Conservation (phyloP, 2,888 invertebrate genomes). For the Ennomos erosarius region DNA sequence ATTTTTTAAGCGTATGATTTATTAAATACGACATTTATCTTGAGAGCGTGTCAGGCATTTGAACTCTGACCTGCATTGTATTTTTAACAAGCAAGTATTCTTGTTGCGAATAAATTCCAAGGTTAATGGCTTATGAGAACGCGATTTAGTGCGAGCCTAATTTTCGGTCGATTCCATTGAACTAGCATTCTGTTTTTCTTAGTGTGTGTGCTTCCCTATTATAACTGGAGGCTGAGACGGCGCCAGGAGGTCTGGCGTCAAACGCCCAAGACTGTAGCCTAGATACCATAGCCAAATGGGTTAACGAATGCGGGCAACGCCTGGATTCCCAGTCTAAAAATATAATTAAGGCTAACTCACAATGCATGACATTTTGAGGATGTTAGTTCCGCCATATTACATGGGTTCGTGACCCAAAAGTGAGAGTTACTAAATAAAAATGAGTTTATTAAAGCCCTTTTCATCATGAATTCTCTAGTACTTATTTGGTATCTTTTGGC, state of each 20-base stretch:
- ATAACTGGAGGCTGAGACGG: conserved; percentile 51
- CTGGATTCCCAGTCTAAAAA: not conserved
- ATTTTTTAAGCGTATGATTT: not conserved
- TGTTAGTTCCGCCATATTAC: too few species aligned
- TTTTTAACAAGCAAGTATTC: not conserved
- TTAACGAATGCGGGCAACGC: conserved; percentile 44
- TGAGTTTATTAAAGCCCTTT: too few species aligned
- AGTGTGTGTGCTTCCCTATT: conserved; percentile 47
- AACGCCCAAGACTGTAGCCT: conserved; percentile 49
- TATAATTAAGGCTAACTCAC: not conserved
- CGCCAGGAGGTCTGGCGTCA: conserved; percentile 79
- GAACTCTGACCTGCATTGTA: not conserved
- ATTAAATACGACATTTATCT: too few species aligned
- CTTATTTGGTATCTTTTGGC: too few species aligned
- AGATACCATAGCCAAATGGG: conserved; percentile 58
- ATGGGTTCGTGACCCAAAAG: too few species aligned
- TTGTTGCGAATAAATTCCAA: not conserved
- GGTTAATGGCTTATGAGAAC: not conserved
- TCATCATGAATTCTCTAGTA: too few species aligned
- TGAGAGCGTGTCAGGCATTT: too few species aligned
- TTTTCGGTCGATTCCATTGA: not conserved
- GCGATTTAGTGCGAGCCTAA: too few species aligned
- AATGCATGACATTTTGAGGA: not conserved
- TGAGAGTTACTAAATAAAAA: too few species aligned
- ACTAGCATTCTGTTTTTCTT: conserved; percentile 23